phyloP scores from a whole-genome alignment of 1,140 invertebrate genomes.

The Asbolus verrucosus region DNA sequence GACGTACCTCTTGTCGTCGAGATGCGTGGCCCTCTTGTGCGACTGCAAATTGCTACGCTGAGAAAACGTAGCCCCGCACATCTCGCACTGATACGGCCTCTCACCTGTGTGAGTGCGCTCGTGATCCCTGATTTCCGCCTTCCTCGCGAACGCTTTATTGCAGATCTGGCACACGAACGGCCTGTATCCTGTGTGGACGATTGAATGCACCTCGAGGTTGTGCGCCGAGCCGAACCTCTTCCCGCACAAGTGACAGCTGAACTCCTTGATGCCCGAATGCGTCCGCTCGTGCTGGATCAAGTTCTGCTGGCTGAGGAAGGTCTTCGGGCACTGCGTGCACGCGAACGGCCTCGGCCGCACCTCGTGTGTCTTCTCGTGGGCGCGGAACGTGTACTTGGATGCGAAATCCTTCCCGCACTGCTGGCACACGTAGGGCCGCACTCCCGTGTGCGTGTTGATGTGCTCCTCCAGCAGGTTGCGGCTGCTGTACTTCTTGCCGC shows the following conservation, averaged over 20 bases:
- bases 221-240: constrained; percentile 82
- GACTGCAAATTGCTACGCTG: constrained; percentile 84
- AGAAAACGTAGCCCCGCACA: constrained; percentile 81
- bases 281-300: constrained; percentile 79
- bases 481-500: constrained; percentile 76
- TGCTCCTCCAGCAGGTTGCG: constrained; percentile 78
- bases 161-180: constrained; percentile 79
- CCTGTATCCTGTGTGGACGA: constrained; percentile 74
- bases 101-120: constrained; percentile 85
- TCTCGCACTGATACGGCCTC: constrained; percentile 84
- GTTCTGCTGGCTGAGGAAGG: constrained; percentile 82
- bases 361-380: constrained; percentile 81
- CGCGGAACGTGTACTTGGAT: constrained; percentile 81
- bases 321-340: constrained; percentile 77
- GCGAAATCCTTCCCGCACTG: constrained; percentile 80
- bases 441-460: constrained; percentile 76
- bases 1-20: constrained; percentile 79
- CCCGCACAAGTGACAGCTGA: constrained; percentile 79
- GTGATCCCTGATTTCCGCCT: constrained; percentile 82
- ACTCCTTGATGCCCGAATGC: constrained; percentile 77
- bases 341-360: constrained; percentile 75
- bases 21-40: constrained; percentile 83
- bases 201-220: constrained; percentile 80
- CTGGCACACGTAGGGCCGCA: constrained; percentile 75
- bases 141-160: constrained; percentile 79